phyloP scores from a whole-genome alignment of 2,888 invertebrate genomes.

The Epirrita christyi region DNA sequence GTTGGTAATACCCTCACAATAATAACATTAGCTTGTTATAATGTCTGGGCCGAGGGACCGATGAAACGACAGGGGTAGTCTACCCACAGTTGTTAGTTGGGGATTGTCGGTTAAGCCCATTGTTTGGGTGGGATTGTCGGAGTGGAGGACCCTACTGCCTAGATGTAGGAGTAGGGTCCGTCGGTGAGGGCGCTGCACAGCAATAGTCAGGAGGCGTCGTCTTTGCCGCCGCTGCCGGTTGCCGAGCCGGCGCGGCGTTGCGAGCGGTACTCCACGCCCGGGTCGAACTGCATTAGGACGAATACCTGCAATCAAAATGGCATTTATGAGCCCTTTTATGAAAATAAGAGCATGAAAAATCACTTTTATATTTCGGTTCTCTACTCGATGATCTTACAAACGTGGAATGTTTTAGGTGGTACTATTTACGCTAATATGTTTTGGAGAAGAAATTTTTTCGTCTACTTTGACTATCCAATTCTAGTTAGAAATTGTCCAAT shows the following conservation, averaged over 20 bases:
- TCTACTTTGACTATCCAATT: no score
- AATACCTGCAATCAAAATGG: slow-evolving; percentile 88
- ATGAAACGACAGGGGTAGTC: background rate
- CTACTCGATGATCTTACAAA: no score
- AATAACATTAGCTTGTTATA: no score
- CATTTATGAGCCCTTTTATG: no score
- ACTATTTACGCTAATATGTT: no score
- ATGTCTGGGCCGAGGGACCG: background rate
- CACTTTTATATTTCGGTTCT: no score
- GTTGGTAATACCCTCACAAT: no score
- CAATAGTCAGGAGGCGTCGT: slow-evolving; percentile 99
- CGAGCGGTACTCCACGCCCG: slow-evolving; percentile 98
- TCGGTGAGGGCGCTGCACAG: slow-evolving; percentile 99
- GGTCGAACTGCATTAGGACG: slow-evolving; percentile 99
- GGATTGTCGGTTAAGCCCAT: slow-evolving; percentile 50
- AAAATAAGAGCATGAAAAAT: no score
- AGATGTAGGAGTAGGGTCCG: slow-evolving; percentile 98
- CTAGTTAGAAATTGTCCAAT: no score
- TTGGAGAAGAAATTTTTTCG: no score
- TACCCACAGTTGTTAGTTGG: slow-evolving; percentile 5
- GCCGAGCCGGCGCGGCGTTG: slow-evolving; percentile 85
- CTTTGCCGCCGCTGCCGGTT: slow-evolving; percentile 85
- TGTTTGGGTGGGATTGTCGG: slow-evolving; percentile 51
- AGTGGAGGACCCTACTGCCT: slow-evolving; percentile 67
- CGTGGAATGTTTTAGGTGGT: no score